Base-by-base conservation (phyloP, 2,113 vertebrate species). In the Pygoscelis adeliae region DNA sequence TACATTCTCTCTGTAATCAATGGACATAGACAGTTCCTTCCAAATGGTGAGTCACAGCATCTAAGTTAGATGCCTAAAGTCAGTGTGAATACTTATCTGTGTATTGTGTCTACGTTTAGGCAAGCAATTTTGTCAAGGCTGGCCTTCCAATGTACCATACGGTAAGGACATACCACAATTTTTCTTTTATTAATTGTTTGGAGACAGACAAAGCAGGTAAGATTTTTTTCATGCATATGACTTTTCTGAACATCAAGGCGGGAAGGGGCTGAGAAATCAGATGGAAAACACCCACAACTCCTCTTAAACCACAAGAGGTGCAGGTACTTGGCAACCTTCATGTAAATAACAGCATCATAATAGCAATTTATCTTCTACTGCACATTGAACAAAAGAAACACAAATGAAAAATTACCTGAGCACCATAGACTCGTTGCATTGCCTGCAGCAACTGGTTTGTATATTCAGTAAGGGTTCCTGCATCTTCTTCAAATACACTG, bases 401-500 rank as follows among this genome's bases (percentile, higher is more conserved):
- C 32, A 71, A 85, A 67, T 17, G 26, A 53, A 83, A 79, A 83
- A 61, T 94, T 99, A 99, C 99, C 99, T 99, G 99, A 32, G 99
- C 99, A 81, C 99, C 99, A 32, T 99, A 99, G 90, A 99, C 99
- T 5, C 99, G 98, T 94, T 99, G 99, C 99, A 99, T 99, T 4
- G 99, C 99, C 93, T 99, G 99, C 46, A 99, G 99, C 96, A 99
- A 98, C 98, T 99, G 98, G 98, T 99, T 99, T 94, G 99, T 99
- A 83, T 99, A 99, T n/a, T 99, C 99, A 5, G 99, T 99, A 49
- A 99, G 99, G 8, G 99, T 99, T 74, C 98, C 99, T 5, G 99
- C 99, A 99, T 99, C 99, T 95, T 99, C 99, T 91, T 99, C 99
- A 98, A 99, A 99, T 13, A 99, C 99, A 46, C 99, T 99, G 91